Conservation (phyloP, 2,888 invertebrate genomes). For the Liodrosophila aerea region DNA sequence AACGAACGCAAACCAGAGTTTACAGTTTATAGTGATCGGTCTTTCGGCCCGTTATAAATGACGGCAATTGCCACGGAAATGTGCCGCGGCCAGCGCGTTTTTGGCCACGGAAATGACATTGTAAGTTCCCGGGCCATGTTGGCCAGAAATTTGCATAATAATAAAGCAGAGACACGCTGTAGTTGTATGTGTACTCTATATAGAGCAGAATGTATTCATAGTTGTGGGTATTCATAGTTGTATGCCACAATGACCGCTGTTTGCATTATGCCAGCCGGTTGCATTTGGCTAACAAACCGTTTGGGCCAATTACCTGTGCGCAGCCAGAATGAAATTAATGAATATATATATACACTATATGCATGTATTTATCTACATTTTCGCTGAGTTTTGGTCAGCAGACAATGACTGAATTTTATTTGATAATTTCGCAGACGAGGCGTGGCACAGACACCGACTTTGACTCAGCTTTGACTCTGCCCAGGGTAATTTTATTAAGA, state of each 20-base stretch:
- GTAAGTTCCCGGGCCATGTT: constrained; percentile 51
- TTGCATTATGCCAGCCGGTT: constrained; percentile 58
- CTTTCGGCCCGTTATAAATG: constrained; percentile 62
- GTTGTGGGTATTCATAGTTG: background rate
- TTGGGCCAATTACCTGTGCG: constrained; percentile 62
- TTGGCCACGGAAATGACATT: constrained; percentile 75
- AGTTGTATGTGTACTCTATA: background rate
- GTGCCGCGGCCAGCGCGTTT: constrained; percentile 51
- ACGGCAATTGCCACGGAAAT: constrained; percentile 75
- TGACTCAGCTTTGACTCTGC: constrained; percentile 38
- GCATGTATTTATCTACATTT: constrained; percentile 9
- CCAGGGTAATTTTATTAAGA: constrained; percentile 49
- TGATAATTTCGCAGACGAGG: background rate
- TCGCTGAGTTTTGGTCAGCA: constrained; percentile 1
- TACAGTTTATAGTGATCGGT: constrained; percentile 51
- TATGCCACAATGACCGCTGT: constrained; percentile 33
- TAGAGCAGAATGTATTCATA: background rate
- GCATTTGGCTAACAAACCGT: constrained; percentile 38
- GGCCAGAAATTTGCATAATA: constrained; percentile 67
- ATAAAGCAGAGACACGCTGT: constrained; percentile 45
- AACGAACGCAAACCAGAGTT: background rate
- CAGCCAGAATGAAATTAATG: constrained; percentile 58
- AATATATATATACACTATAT: constrained; percentile 25
- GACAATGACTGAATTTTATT: constrained; percentile 8
- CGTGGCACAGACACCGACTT: constrained; percentile 9